Evolutionary conservation across 2,797 vertebrate species (phyloP).

Genomic region (Perodicticus potto): DNA sequence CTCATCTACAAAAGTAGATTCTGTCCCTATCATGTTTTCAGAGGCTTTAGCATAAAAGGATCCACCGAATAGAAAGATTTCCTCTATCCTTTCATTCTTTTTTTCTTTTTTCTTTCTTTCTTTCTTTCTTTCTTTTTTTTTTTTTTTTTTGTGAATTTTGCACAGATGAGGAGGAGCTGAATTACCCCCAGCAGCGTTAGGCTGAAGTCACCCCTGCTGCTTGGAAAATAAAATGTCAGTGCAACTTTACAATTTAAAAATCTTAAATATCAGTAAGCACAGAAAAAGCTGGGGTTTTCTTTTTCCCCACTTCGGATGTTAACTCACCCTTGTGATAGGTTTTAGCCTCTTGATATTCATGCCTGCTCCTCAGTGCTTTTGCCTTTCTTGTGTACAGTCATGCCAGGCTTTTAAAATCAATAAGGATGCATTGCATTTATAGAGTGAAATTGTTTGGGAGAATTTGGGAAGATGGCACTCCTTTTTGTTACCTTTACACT

Average conservation of each 20-base stretch:
- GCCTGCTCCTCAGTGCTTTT: background rate
- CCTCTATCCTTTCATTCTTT: conserved; percentile 55
- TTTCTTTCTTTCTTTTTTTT: background rate
- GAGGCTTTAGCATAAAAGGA: conserved; percentile 69
- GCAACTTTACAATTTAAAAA: conserved; percentile 54
- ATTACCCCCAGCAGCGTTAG: background rate
- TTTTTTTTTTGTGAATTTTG: background rate
- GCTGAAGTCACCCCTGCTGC: conserved; percentile 13
- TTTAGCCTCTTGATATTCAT: conserved; percentile 43
- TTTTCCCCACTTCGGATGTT: background rate
- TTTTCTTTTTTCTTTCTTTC: conserved; percentile 60
- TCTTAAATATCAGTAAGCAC: conserved; percentile 73
- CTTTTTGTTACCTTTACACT: background rate
- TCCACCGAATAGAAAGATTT: background rate
- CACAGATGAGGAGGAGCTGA: background rate
- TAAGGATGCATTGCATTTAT: background rate
- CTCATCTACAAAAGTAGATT: conserved; percentile 78
- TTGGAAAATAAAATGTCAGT: conserved; percentile 70
- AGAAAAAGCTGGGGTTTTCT: conserved; percentile 26
- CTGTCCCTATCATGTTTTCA: conserved; percentile 78
- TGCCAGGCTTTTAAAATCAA: background rate
- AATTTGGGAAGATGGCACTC: background rate
- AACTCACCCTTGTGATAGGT: conserved; percentile 44
- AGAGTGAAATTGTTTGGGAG: background rate
- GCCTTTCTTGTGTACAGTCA: background rate